These are phyloP conservation scores for Takifugu bimaculatus DNA, from an alignment of 2,113 vertebrate species.

Conservation along the genomic window DNA sequence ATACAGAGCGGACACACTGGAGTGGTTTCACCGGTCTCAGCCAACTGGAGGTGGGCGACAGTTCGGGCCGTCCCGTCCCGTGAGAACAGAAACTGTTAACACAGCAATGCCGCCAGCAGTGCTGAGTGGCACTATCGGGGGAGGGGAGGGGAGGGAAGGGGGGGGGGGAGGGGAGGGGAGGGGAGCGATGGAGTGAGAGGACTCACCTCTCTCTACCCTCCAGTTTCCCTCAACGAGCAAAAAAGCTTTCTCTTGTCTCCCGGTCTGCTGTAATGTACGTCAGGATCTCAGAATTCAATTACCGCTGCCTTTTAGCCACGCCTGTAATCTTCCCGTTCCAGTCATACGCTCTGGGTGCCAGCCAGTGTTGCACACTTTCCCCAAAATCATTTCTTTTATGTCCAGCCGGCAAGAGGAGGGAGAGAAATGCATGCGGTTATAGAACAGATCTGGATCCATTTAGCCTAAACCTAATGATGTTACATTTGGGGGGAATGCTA, in stretches of 20 bases:
- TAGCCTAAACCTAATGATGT: constrained; percentile 56
- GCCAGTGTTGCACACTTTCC: constrained; percentile 60
- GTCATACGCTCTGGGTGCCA: constrained; percentile 63
- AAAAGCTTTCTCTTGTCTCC: constrained; percentile 77
- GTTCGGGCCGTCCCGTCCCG: constrained; percentile 68
- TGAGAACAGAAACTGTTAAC: constrained; percentile 75
- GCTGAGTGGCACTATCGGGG: constrained; percentile 69
- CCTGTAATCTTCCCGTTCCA: constrained; percentile 72
- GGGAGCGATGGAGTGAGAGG: constrained; percentile 57
- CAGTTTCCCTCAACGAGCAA: constrained; percentile 67
- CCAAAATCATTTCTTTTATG: constrained; percentile 66
- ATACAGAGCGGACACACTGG: constrained; percentile 62
- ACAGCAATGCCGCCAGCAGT: constrained; percentile 69
- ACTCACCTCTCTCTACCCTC: constrained; percentile 72
- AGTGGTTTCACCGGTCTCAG: constrained; percentile 64
- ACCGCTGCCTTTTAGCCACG: constrained; percentile 69
- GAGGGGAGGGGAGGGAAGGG: too few species aligned
- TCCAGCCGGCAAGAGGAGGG: constrained; percentile 49
- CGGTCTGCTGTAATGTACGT: constrained; percentile 68
- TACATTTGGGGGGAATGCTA: constrained; percentile 64
- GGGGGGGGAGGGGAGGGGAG: constrained; percentile 42
- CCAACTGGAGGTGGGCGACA: constrained; percentile 69
- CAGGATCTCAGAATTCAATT: constrained; percentile 75
- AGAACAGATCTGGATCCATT: constrained; percentile 58
- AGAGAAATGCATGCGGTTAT: constrained; percentile 46